Evolutionary conservation across 2,888 invertebrate species (phyloP).

Genomic region (Epirrhoe alternata): DNA sequence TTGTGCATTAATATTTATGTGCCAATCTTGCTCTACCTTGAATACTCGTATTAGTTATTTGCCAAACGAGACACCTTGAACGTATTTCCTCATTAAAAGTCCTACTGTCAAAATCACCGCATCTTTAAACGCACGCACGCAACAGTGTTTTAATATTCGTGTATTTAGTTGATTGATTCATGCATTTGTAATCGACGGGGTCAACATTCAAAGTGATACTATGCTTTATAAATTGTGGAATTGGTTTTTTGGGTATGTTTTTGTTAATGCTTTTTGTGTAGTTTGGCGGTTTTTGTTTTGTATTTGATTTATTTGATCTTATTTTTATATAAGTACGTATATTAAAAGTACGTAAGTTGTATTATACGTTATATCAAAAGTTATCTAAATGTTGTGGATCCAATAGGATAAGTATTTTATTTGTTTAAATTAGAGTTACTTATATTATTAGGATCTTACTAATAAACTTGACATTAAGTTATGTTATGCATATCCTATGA

Average conservation of each 20-base stretch:
- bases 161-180: neutral
- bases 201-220: conserved; percentile 10
- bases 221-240: conserved; percentile 34
- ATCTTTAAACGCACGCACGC: conserved; percentile 7
- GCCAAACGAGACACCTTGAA: neutral
- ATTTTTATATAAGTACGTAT: no score
- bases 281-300: neutral
- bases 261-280: conserved; percentile 9
- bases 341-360: no score
- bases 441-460: no score
- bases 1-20: neutral
- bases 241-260: conserved; percentile 34
- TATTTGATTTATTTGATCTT: no score
- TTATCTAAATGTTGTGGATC: no score
- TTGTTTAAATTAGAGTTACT: no score
- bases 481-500: no score
- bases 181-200: neutral
- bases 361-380: no score
- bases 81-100: neutral
- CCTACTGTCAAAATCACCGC: conserved; percentile 7
- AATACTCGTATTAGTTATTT: neutral
- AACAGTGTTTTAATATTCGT: no score
- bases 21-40: neutral
- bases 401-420: no score
- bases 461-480: no score